Base-by-base conservation (phyloP, 2,113 vertebrate genomes). In the Elephas maximus region DNA sequence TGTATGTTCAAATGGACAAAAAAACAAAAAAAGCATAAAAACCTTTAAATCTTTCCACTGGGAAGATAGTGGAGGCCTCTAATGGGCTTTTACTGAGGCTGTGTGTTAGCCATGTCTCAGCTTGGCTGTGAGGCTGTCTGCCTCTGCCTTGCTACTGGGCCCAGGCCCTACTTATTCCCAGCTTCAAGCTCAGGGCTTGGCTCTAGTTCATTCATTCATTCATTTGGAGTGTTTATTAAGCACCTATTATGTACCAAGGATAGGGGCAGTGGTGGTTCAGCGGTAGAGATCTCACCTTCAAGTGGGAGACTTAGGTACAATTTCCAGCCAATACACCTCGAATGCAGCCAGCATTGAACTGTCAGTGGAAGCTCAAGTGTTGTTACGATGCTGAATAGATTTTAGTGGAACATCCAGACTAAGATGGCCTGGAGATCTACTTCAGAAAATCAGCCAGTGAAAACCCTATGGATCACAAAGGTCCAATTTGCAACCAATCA, bases 161-260 rank as follows among this genome's bases (percentile, higher is more conserved):
- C 30, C 73, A 10, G 30, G 48, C 51, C 65, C 88, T 87, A 0
- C 65, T 82, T 85, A 51, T 41, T 51, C 57, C 30, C 9, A 51
- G 21, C 24, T 80, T 63, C 2, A 4, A 45, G 82, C 44, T 90
- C 63, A 57, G 76, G 18, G 45, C 28, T 45, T 79, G 24, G 69
- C 48, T 76, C 74, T 90, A 6, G 2, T 77, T 62, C 23, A 23
- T 91, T 67, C 53, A 30, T 63, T 92, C 71, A 82, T 73, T 81
- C 60, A 44, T 37, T 37, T 37, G 37, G 12, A 81, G 9, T 74
- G 53, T 91, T 92, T 95, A 69, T 23, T 81, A 78, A 97, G 65
- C 45, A 20, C 53, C 24, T 33, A 14, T 17, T 88, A 1, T 45
- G 44, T 67, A 24, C 17, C 45, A 21, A 62, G 44, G 71, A 45